Evolutionary conservation across 2,888 invertebrate species (phyloP).

Genomic region (Scaptomyza caliginosa): DNA sequence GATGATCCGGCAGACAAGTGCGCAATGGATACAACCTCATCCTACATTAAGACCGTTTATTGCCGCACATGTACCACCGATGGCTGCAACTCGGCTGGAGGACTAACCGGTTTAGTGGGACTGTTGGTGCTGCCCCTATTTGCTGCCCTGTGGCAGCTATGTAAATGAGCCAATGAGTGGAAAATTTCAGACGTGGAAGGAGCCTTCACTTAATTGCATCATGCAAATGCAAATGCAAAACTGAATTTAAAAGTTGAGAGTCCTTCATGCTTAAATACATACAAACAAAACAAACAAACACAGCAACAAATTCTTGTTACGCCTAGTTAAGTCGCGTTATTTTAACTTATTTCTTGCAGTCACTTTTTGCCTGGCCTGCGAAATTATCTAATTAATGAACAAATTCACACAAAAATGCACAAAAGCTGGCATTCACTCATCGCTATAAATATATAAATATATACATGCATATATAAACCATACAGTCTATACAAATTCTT

Average conservation of each 20-base stretch:
- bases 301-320: slow-evolving; percentile 2
- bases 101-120: slow-evolving; percentile 65
- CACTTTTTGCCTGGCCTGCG: slow-evolving; percentile 31
- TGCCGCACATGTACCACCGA: slow-evolving; percentile 84
- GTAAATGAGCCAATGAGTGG: slow-evolving; percentile 59
- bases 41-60: slow-evolving; percentile 83
- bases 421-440: slow-evolving; percentile 30
- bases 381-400: slow-evolving; percentile 1
- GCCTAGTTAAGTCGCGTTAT: slow-evolving; percentile 25
- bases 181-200: slow-evolving; percentile 11
- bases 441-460: slow-evolving; percentile 38
- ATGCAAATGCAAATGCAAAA: slow-evolving; percentile 37
- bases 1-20: slow-evolving; percentile 83
- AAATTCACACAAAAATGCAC: slow-evolving; percentile 15
- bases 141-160: slow-evolving; percentile 57
- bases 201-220: slow-evolving; percentile 58
- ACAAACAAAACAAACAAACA: slow-evolving; percentile 7
- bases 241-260: slow-evolving; percentile 35
- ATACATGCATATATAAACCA: slow-evolving; percentile 9
- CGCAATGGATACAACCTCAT: slow-evolving; percentile 81
- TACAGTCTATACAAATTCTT: slow-evolving; percentile 15
- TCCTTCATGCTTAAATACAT: slow-evolving; percentile 31
- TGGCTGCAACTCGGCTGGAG: slow-evolving; percentile 82
- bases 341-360: slow-evolving; percentile 25
- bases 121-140: slow-evolving; percentile 65